phyloP scores from a whole-genome alignment of 2,797 vertebrate genomes.

The Enteromius paludinosus region DNA sequence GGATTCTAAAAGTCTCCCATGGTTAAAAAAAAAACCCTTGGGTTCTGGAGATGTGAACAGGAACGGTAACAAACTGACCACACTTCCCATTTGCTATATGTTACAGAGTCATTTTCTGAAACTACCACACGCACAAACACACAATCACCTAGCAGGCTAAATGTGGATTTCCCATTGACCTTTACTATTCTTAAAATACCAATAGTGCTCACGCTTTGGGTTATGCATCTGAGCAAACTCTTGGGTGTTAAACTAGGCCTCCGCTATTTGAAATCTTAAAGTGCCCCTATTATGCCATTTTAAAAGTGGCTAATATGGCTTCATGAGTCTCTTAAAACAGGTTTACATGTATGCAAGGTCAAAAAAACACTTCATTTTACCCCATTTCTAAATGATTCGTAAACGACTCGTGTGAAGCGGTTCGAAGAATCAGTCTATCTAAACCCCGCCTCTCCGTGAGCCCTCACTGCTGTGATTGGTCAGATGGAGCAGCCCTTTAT shows the following conservation, averaged over 20 bases:
- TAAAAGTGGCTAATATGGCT: too few relatives aligned
- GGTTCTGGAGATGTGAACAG: neutral
- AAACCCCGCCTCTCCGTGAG: too few relatives aligned
- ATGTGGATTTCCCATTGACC: slow-evolving; percentile 7
- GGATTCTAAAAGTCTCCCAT: slow-evolving; percentile 12
- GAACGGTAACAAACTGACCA: slow-evolving; percentile 17
- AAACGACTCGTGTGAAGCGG: too few relatives aligned
- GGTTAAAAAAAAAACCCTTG: neutral
- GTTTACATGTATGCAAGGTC: too few relatives aligned
- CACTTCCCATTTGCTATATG: slow-evolving; percentile 29
- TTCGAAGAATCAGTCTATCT: too few relatives aligned
- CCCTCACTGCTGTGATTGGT: too few relatives aligned
- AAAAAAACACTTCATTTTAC: too few relatives aligned
- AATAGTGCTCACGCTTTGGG: neutral
- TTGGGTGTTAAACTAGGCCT: neutral
- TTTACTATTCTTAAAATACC: neutral
- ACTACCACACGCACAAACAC: slow-evolving; percentile 5
- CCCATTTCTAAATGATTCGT: too few relatives aligned
- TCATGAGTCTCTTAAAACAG: too few relatives aligned
- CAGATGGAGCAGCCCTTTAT: too few relatives aligned
- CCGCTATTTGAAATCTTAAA: neutral
- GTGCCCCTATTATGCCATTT: too few relatives aligned
- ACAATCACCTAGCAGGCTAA: neutral
- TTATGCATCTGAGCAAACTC: neutral
- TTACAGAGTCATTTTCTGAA: neutral